Percentiles rank a stretch among this genome's conserved stretches.
phyloP scores from a whole-genome alignment of 2,888 invertebrate genomes.

The Campoletis raptor region DNA sequence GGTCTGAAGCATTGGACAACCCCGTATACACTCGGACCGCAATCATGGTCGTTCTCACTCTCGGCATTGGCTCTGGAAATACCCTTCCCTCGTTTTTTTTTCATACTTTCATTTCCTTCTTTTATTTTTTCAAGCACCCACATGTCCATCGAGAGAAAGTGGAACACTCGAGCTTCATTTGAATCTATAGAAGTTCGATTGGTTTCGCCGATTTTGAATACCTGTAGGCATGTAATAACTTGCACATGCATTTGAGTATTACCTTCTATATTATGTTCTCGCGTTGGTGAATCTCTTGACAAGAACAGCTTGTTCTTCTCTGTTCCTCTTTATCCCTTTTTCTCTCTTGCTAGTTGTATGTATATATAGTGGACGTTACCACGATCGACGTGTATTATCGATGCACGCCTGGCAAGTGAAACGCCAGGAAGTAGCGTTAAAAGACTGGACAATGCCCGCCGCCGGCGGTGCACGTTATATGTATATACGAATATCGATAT shows the following conservation, averaged over 20 bases:
- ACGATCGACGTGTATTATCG: constrained; percentile 65
- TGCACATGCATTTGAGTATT: constrained; percentile 48
- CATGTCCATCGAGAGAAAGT: constrained; percentile 55
- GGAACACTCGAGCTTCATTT: constrained; percentile 44
- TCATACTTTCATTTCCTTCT: constrained; percentile 28
- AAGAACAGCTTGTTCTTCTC: constrained; percentile 27
- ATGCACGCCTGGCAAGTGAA: constrained; percentile 66
- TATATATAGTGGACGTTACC: constrained; percentile 28
- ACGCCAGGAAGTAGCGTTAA: constrained; percentile 67
- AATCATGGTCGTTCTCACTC: constrained; percentile 26
- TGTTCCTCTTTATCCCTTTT: constrained; percentile 1
- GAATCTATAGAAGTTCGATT: constrained; percentile 53
- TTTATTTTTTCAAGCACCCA: constrained; percentile 18
- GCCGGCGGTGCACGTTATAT: constrained; percentile 38
- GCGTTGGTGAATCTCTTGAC: constrained; percentile 36
- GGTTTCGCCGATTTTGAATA: constrained; percentile 48
- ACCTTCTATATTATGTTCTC: constrained; percentile 39
- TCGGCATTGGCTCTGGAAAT: constrained; percentile 8
- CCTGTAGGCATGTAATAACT: background rate
- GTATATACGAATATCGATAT: constrained; percentile 16
- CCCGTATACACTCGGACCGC: constrained; percentile 14
- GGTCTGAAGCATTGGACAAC: background rate
- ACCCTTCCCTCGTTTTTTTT: constrained; percentile 15
- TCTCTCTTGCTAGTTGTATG: constrained; percentile 39
- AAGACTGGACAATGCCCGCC: constrained; percentile 64